phyloP scores from a whole-genome alignment of 1,140 invertebrate genomes.

The Palaemon carinicauda region DNA sequence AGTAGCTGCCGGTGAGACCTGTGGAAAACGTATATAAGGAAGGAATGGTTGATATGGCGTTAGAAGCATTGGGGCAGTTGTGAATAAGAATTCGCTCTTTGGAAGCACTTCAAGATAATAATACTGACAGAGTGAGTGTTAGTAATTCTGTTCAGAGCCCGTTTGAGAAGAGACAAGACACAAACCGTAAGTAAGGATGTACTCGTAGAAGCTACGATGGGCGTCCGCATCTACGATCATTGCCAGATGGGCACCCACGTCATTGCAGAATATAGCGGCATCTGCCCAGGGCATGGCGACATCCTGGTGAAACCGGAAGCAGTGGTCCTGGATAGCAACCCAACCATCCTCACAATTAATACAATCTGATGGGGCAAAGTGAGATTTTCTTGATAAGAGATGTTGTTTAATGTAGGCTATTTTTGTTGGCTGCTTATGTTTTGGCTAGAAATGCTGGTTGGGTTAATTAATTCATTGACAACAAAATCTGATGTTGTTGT shows the following conservation, averaged over 20 bases:
- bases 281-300: not conserved
- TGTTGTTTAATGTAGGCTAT: no score
- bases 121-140: no score
- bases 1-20: constrained; percentile 12
- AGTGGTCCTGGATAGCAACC: not conserved
- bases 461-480: no score
- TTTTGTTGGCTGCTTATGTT: no score
- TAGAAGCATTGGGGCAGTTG: no score
- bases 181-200: constrained; percentile 1
- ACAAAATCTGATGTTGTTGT: no score
- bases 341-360: not conserved
- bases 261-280: not conserved
- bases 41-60: not conserved
- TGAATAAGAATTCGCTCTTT: no score
- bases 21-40: not conserved
- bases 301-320: not conserved
- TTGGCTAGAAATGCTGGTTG: no score
- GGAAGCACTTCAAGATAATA: no score
- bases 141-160: no score
- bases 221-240: not conserved
- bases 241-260: not conserved
- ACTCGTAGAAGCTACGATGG: not conserved
- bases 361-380: not conserved
- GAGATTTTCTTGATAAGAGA: no score
- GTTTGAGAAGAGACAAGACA: not conserved